Evolutionary conservation across 92 coral and sea anemone genomes (phyloP), one percentile per base, ranked within the genome.

Genomic region (Epizoanthus ramosus): DNA sequence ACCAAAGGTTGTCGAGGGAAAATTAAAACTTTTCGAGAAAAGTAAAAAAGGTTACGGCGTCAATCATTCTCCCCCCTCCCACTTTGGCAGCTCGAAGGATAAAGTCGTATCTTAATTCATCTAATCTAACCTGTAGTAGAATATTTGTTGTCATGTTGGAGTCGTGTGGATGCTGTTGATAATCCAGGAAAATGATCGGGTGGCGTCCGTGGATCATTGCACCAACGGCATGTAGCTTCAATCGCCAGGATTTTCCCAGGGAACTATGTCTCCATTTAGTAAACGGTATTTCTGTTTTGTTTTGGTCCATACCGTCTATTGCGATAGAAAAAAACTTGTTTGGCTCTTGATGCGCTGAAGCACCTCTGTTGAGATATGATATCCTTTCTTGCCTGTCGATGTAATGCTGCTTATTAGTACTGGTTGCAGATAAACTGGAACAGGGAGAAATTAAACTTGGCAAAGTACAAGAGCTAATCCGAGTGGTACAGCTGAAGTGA

Each of bases 231-330:
- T 89, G 92, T 7, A 89, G 73, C 28, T 76, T 80, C 1, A 85
- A 41, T 5, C 80, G 85, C 86, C 87, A 80, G 35, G 87, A 80
- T 23, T 73, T 80, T 61, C 72, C 79, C 14, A 80, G 10, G 6
- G 85, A 74, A 53, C 84, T 85, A 64, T 88, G 84, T 24, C 87
- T 68, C 9, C 15, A 54, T 24, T 5, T 67, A 0, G 93, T 73
- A 68, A 70, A 86, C 43, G 90, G 90, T 14, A 90, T 21, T 68
- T 86, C 88, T 10, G 93, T 86, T 18, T 90, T 86, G 4, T 87
- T 90, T 14, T 87, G 89, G 53, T 90, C 93, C 93, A 90, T 90
- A 2, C 93, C 90, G 59, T 89, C 93, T 10, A 90, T 87, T 12
- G 90, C 88, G 43, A 90, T 57, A 2, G 90, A 90, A 22, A 86